Conservation (phyloP, 2,888 invertebrate genomes). For the Lasioglossum morio region DNA sequence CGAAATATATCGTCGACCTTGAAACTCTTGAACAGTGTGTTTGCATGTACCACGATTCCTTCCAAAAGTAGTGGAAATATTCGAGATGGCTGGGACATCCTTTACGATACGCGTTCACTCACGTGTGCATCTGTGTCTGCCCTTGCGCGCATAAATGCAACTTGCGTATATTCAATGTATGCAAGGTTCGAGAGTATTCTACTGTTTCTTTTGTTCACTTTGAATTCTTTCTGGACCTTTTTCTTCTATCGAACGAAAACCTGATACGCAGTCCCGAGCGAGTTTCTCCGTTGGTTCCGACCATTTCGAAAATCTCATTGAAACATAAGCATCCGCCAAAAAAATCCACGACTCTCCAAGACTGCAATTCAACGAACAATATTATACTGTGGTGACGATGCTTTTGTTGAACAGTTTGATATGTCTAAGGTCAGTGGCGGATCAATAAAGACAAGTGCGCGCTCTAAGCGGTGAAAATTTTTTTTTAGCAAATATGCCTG, state of each 20-base stretch:
- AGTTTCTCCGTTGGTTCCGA: background rate
- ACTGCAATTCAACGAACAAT: constrained; percentile 19
- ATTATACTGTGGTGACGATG: background rate
- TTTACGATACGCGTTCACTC: background rate
- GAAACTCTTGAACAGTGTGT: background rate
- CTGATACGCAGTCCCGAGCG: background rate
- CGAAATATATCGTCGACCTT: background rate
- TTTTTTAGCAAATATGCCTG: no score
- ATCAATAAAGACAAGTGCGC: no score
- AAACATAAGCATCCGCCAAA: background rate
- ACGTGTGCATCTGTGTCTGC: constrained; percentile 13
- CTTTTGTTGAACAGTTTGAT: constrained; percentile 28
- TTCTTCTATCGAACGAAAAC: constrained; percentile 2
- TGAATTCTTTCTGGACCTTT: constrained; percentile 52
- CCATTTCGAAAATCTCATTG: background rate
- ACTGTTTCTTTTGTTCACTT: constrained; percentile 13
- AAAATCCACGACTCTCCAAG: background rate
- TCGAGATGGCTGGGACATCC: constrained; percentile 7
- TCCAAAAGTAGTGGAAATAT: background rate
- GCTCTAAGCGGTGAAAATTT: no score
- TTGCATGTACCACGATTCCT: no score
- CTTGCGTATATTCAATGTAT: constrained; percentile 21
- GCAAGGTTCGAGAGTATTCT: constrained; percentile 18
- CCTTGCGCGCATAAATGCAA: background rate
- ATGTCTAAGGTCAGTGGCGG: constrained; percentile 28